A percentile compares a stretch with the other conserved stretches of the same genome.
Conservation (phyloP, 2,888 invertebrate species). For the Agapetus fuscipes region DNA sequence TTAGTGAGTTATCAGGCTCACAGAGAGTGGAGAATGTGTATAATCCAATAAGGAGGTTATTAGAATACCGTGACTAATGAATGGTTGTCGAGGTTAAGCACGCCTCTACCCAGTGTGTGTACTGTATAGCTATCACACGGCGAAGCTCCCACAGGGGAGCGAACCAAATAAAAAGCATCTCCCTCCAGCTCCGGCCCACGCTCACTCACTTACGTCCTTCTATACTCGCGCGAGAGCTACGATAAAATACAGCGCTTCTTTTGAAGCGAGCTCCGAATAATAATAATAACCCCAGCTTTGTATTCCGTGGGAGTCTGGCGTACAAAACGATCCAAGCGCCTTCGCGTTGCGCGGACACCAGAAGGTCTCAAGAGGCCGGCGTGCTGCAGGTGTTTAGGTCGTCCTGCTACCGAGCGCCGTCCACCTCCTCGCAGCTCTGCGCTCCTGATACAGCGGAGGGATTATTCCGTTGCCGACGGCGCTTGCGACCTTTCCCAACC, state of each 20-base stretch:
- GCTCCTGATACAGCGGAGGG: constrained; percentile 8
- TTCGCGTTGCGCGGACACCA: constrained; percentile 2
- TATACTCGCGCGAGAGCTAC: constrained; percentile 2
- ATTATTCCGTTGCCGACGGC: constrained; percentile 17
- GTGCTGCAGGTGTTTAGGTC: too few species aligned
- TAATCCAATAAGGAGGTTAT: too few species aligned
- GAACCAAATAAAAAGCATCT: too few species aligned
- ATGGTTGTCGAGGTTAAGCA: too few species aligned
- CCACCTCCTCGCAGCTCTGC: background rate
- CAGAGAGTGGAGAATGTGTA: too few species aligned
- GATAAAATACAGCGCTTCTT: constrained; percentile 21
- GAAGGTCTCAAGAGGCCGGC: constrained; percentile 9
- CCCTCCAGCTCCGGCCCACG: too few species aligned
- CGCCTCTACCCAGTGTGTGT: too few species aligned
- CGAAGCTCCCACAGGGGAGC: too few species aligned
- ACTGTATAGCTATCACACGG: too few species aligned
- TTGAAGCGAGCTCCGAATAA: constrained; percentile 18
- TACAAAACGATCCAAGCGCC: constrained; percentile 10
- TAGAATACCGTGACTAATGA: too few species aligned
- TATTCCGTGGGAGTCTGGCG: constrained; percentile 2
- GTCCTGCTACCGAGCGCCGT: too few species aligned
- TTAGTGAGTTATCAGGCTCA: too few species aligned
- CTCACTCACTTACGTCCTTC: constrained; percentile 14
- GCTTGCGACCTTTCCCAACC: constrained; percentile 7
- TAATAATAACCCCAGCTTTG: constrained; percentile 19